These are phyloP conservation scores for Notodonta ziczac DNA, from an alignment of 2,888 invertebrate genomes.

Conservation along the genomic window DNA sequence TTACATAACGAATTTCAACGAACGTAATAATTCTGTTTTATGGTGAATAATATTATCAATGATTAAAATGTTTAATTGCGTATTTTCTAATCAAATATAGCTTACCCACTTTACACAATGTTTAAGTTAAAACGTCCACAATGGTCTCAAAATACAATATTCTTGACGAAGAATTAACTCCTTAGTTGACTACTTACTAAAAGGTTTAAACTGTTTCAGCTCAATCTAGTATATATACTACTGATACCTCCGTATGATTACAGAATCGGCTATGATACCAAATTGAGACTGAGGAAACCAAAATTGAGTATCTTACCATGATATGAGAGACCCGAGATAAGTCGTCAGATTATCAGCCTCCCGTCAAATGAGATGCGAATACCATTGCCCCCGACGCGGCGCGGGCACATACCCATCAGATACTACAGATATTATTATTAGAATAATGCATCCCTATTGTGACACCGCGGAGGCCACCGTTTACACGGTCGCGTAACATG, in stretches of 20 bases:
- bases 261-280: too few relatives aligned
- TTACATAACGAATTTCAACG: conserved; percentile 19
- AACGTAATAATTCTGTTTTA: background rate
- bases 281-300: too few relatives aligned
- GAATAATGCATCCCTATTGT: conserved; percentile 57
- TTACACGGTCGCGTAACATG: conserved; percentile 36
- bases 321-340: conserved; percentile 11
- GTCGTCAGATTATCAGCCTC: conserved; percentile 10
- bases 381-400: conserved; percentile 22
- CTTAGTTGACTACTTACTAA: too few relatives aligned
- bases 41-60: background rate
- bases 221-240: too few relatives aligned
- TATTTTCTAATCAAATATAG: too few relatives aligned
- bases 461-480: conserved; percentile 39
- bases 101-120: background rate
- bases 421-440: conserved; percentile 57
- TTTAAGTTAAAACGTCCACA: too few relatives aligned
- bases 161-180: too few relatives aligned
- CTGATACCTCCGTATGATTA: too few relatives aligned
- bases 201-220: too few relatives aligned
- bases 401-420: conserved; percentile 37
- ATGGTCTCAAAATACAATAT: too few relatives aligned
- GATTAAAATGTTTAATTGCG: background rate
- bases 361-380: conserved; percentile 41
- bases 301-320: too few relatives aligned